phyloP scores from a whole-genome alignment of 2,797 vertebrate genomes.

The Microctenopoma lineatum region DNA sequence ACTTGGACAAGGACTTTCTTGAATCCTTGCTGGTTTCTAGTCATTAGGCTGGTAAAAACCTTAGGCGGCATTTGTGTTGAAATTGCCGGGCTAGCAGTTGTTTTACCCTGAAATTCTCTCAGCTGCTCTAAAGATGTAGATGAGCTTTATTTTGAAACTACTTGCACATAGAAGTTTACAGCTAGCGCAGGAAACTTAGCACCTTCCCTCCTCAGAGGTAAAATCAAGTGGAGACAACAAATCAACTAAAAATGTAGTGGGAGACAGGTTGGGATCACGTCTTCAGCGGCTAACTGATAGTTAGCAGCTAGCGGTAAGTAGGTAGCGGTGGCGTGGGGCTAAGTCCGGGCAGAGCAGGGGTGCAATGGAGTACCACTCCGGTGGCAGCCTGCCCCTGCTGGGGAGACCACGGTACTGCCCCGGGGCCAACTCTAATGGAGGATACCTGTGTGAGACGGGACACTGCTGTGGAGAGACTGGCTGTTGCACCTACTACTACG shows the following conservation, averaged over 20 bases:
- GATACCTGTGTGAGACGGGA: slow-evolving; percentile 94
- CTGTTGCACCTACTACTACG: slow-evolving; percentile 98
- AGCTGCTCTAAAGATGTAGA: slow-evolving; percentile 53
- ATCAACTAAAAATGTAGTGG: slow-evolving; percentile 59
- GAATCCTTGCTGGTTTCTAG: background rate
- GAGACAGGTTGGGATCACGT: background rate
- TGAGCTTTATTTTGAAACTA: background rate
- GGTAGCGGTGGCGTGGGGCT: slow-evolving; percentile 60
- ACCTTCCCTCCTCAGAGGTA: background rate
- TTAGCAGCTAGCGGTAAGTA: slow-evolving; percentile 44
- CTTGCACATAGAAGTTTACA: slow-evolving; percentile 5
- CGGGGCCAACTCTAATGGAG: slow-evolving; percentile 87
- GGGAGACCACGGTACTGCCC: slow-evolving; percentile 90
- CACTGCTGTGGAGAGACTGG: slow-evolving; percentile 97
- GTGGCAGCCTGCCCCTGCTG: slow-evolving; percentile 87
- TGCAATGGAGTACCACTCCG: slow-evolving; percentile 86
- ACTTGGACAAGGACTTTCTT: background rate
- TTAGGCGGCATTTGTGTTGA: background rate
- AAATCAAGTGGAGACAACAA: background rate
- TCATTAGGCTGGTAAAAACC: background rate
- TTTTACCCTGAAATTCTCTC: background rate
- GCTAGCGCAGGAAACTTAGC: background rate
- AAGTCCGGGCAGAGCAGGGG: slow-evolving; percentile 70
- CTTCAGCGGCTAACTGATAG: slow-evolving; percentile 44
- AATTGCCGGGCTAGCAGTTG: background rate